These are phyloP conservation scores for Pholis gunnellus DNA, from an alignment of 2,113 vertebrate species.

Conservation along the genomic window DNA sequence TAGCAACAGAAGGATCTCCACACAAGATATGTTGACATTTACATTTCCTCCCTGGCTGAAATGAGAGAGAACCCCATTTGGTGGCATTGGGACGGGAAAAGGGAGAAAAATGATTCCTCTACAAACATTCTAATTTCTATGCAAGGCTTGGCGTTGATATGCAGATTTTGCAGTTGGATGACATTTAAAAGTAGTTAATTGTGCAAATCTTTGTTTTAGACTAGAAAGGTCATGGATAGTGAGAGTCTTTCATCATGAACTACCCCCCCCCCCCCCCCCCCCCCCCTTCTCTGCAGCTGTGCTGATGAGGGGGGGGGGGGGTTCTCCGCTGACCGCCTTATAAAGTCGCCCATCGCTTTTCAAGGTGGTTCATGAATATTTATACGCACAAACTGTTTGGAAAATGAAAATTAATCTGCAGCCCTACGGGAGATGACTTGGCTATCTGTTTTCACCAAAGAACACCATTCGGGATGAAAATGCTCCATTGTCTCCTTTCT, in stretches of 20 bases:
- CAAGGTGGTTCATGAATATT: constrained; percentile 84
- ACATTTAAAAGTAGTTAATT: constrained; percentile 89
- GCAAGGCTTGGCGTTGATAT: constrained; percentile 80
- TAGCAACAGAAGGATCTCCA: constrained; percentile 80
- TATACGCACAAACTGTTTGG: constrained; percentile 81
- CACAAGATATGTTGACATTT: constrained; percentile 84
- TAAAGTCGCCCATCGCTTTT: constrained; percentile 69
- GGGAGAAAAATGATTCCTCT: constrained; percentile 61
- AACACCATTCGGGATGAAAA: constrained; percentile 31
- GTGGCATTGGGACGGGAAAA: constrained; percentile 55
- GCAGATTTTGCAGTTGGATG: constrained; percentile 83
- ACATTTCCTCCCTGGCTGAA: constrained; percentile 76
- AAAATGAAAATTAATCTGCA: constrained; percentile 81
- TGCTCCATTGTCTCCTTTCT: constrained; percentile 51
- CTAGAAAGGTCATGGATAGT: constrained; percentile 84
- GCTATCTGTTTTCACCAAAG: constrained; percentile 65
- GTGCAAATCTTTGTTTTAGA: constrained; percentile 88
- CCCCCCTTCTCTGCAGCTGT: no score
- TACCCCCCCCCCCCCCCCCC: constrained; percentile 46
- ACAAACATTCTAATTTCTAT: constrained; percentile 80
- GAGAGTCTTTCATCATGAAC: constrained; percentile 81
- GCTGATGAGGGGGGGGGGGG: constrained; percentile 17
- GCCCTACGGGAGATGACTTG: constrained; percentile 71
- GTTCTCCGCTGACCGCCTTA: constrained; percentile 67
- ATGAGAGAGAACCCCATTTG: constrained; percentile 63